These are phyloP conservation scores for Chironomus riparius DNA, from an alignment of 2,888 invertebrate genomes.

Conservation along the genomic window DNA sequence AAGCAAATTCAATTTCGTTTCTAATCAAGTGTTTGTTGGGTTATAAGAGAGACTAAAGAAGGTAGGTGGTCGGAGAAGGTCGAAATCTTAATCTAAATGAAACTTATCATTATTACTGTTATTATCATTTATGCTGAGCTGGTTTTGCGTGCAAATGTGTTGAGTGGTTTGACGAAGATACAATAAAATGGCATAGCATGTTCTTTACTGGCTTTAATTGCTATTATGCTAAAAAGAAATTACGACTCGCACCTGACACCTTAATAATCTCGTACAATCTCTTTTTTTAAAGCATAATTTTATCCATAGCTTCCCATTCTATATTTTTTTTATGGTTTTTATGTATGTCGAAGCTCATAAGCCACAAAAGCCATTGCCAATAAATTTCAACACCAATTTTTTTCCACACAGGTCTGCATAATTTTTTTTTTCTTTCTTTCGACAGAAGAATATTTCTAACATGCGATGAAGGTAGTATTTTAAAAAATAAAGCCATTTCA, in stretches of 20 bases:
- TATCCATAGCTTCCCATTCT: neutral
- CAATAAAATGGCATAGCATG: neutral
- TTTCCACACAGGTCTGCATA: neutral
- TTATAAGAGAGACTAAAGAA: too few relatives aligned
- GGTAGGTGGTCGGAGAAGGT: too few relatives aligned
- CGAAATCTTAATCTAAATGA: neutral
- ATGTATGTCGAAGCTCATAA: neutral
- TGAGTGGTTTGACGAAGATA: neutral
- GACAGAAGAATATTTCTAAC: too few relatives aligned
- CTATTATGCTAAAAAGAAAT: conserved; percentile 16
- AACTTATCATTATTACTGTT: neutral
- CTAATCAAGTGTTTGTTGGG: conserved; percentile 1
- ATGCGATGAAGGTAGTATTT: neutral
- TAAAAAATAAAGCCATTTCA: neutral
- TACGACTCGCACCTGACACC: conserved; percentile 25
- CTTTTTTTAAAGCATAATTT: neutral
- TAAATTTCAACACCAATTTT: conserved; percentile 1
- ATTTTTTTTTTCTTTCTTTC: neutral
- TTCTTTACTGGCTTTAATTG: conserved; percentile 20
- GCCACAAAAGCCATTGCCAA: neutral
- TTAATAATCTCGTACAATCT: conserved; percentile 4
- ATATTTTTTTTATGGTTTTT: neutral
- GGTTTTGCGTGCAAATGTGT: conserved; percentile 14
- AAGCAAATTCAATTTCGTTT: conserved; percentile 9
- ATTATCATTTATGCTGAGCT: conserved; percentile 12